A percentile compares a stretch with the other conserved stretches of the same genome.
These are phyloP conservation scores for Microplitis mediator DNA, from an alignment of 1,140 invertebrate genomes.

Conservation along the genomic window DNA sequence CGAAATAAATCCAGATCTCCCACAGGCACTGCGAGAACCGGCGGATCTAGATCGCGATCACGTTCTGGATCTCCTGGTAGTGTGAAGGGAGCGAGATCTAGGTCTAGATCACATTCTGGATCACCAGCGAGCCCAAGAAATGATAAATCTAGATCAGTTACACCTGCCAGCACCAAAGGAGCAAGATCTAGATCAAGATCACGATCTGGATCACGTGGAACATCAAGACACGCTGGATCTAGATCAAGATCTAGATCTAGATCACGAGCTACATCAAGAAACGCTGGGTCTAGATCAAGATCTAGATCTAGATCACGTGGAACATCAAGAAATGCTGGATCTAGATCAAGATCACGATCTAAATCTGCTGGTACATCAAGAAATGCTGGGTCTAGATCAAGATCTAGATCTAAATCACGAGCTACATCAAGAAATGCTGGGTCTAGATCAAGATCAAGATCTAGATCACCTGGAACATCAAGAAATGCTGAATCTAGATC, in stretches of 20 bases:
- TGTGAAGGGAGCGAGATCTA: not conserved
- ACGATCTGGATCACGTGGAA: constrained; percentile 18
- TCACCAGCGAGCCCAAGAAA: constrained; percentile 54
- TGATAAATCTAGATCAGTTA: constrained; percentile 53
- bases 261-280: no score
- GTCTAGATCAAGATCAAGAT: constrained; percentile 44
- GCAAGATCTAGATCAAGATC: constrained; percentile 38
- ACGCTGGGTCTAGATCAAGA: no score
- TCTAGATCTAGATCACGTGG: constrained; percentile 51
- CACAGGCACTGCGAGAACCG: constrained; percentile 48
- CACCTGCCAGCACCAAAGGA: constrained; percentile 42
- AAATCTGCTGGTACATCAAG: constrained; percentile 34
- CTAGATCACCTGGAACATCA: not conserved
- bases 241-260: constrained; percentile 45
- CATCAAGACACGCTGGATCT: constrained; percentile 49
- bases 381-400: constrained; percentile 44
- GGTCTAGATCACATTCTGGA: constrained; percentile 12
- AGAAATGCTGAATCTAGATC: not conserved
- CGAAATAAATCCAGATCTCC: constrained; percentile 44
- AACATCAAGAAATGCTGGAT: not conserved
- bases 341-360: constrained; percentile 4
- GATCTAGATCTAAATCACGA: constrained; percentile 53
- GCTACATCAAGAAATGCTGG: no score
- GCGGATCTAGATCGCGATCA: constrained; percentile 26
- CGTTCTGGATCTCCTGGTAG: not conserved